Evolutionary conservation across 2,113 vertebrate species (phyloP).

Genomic region (Sylvia atricapilla): DNA sequence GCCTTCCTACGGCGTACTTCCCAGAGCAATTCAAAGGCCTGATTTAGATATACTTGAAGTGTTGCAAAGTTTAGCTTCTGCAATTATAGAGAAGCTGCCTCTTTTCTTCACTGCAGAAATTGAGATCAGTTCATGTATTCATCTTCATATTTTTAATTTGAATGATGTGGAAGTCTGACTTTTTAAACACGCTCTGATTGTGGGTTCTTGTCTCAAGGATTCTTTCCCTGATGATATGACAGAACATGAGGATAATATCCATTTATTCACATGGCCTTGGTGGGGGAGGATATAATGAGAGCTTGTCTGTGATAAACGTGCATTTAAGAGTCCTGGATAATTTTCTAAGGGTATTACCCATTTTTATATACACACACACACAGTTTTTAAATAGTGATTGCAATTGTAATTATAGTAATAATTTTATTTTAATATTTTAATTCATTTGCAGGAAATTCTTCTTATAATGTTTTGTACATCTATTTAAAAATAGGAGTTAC

Average conservation of each 20-base stretch:
- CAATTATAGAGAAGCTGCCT: conserved; percentile 54
- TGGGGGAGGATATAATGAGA: neutral
- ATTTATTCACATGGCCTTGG: neutral
- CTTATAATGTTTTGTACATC: neutral
- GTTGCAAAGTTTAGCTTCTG: conserved; percentile 57
- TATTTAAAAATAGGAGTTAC: neutral
- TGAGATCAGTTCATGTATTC: conserved; percentile 29
- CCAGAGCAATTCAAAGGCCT: conserved; percentile 7
- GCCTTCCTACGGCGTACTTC: neutral
- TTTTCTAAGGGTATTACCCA: neutral
- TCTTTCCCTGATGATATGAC: neutral
- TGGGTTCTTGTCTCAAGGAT: conserved; percentile 26
- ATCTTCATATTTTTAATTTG: conserved; percentile 43
- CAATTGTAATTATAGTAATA: neutral
- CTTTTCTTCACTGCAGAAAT: conserved; percentile 19
- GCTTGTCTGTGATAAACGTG: neutral
- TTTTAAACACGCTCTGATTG: conserved; percentile 44
- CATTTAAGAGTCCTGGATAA: neutral
- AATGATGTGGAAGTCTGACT: conserved; percentile 39
- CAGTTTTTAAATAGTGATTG: neutral
- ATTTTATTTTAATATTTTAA: neutral
- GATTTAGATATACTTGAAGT: conserved; percentile 50
- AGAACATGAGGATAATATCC: neutral
- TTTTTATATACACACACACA: neutral
- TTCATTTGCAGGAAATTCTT: neutral